A percentile compares a stretch with the other conserved stretches of the same genome.
phyloP scores from a whole-genome alignment of 2,113 vertebrate species.

The Otis tarda region DNA sequence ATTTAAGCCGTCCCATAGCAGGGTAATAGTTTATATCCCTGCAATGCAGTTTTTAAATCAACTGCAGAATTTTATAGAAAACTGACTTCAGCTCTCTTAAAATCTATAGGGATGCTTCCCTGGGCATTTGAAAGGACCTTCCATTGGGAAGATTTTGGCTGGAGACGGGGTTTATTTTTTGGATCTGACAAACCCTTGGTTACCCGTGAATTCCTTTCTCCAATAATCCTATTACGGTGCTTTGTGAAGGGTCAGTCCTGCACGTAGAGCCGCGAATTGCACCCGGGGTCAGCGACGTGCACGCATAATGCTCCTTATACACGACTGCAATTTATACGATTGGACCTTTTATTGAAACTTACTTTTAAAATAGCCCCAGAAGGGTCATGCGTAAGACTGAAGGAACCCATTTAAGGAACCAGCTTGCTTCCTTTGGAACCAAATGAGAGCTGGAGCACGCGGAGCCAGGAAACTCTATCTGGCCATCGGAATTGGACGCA shows the following conservation, averaged over 20 bases:
- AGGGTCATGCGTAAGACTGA: neutral
- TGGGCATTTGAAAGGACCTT: neutral
- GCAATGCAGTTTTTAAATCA: neutral
- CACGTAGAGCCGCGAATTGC: fast-evolving
- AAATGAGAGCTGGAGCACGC: constrained; percentile 26
- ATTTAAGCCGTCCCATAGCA: neutral
- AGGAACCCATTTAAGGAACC: constrained; percentile 23
- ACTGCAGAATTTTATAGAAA: neutral
- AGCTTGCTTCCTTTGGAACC: constrained; percentile 10
- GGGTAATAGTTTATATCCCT: neutral
- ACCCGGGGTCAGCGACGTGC: neutral
- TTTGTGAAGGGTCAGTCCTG: neutral
- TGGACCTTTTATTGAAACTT: neutral
- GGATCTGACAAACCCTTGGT: neutral
- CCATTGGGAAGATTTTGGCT: neutral
- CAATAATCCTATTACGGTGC: fast-evolving
- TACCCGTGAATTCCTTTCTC: neutral
- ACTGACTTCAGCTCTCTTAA: neutral
- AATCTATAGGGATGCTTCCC: neutral
- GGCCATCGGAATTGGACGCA: neutral
- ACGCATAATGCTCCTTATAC: neutral
- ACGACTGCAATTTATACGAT: neutral
- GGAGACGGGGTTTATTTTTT: neutral
- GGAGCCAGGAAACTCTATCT: neutral
- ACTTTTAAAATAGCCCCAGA: neutral